Evolutionary conservation across 2,113 vertebrate genomes (phyloP).

Genomic region (Gambusia holbrooki): DNA sequence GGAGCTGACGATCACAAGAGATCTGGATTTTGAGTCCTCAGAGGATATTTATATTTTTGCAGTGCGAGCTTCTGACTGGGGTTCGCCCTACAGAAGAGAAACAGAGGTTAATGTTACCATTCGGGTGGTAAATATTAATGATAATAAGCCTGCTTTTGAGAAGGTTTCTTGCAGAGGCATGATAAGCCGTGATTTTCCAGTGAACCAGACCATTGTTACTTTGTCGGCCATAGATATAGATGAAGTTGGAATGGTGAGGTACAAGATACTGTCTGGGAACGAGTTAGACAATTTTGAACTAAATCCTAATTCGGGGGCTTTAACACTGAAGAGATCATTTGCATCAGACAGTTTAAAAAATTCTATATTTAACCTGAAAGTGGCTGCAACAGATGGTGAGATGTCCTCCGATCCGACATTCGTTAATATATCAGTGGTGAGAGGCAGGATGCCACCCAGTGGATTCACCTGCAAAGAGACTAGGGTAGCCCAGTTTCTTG

Average conservation of each 20-base stretch:
- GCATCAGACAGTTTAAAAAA: slow-evolving; percentile 83
- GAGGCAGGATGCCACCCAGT: slow-evolving; percentile 86
- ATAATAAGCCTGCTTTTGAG: slow-evolving; percentile 95
- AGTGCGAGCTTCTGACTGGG: slow-evolving; percentile 95
- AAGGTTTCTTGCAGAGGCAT: slow-evolving; percentile 91
- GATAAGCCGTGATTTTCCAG: slow-evolving; percentile 89
- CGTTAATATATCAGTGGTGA: slow-evolving; percentile 92
- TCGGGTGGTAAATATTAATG: slow-evolving; percentile 90
- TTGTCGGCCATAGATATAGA: slow-evolving; percentile 96
- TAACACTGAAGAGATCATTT: slow-evolving; percentile 89
- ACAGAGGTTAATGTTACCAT: slow-evolving; percentile 93
- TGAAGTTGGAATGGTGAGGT: slow-evolving; percentile 89
- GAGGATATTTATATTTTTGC: slow-evolving; percentile 89
- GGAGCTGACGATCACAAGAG: slow-evolving; percentile 86
- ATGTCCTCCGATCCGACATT: slow-evolving; percentile 90
- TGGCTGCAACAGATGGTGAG: slow-evolving; percentile 93
- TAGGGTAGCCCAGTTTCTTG: slow-evolving; percentile 89
- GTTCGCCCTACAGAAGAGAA: slow-evolving; percentile 93
- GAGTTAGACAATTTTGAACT: slow-evolving; percentile 92
- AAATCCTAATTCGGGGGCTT: slow-evolving; percentile 90
- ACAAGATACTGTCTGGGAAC: slow-evolving; percentile 92
- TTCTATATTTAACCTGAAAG: slow-evolving; percentile 86
- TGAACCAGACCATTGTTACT: slow-evolving; percentile 89
- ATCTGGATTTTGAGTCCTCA: slow-evolving; percentile 93
- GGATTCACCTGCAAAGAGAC: slow-evolving; percentile 93